Conservation (phyloP, 2,888 invertebrate genomes). For the Caradrina kadenii region DNA sequence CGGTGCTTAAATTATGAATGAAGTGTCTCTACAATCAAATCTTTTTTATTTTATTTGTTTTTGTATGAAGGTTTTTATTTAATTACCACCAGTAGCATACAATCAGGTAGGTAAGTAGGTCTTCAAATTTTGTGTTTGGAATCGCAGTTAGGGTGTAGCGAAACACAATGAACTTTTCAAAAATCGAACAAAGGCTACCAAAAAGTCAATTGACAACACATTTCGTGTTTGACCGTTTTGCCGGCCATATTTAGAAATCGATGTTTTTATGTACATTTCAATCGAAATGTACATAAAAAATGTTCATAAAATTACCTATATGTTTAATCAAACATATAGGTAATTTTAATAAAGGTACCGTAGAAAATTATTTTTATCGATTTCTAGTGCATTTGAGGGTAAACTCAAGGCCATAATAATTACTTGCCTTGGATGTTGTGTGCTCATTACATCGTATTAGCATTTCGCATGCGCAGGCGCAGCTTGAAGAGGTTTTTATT, state of each 20-base stretch:
- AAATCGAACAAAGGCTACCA: neutral
- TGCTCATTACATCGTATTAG: constrained; percentile 56
- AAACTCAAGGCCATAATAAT: constrained; percentile 53
- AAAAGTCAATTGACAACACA: constrained; percentile 1
- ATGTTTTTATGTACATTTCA: too few species aligned
- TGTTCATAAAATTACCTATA: too few species aligned
- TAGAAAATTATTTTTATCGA: constrained; percentile 21
- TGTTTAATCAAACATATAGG: too few species aligned
- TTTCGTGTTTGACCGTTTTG: neutral
- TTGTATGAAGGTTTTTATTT: neutral
- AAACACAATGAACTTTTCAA: neutral
- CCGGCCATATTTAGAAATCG: neutral
- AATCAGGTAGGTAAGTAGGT: too few species aligned
- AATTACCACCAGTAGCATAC: too few species aligned
- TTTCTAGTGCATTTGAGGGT: constrained; percentile 41
- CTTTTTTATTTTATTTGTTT: neutral
- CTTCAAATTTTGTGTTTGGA: too few species aligned
- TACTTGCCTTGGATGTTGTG: constrained; percentile 62
- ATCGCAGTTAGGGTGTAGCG: neutral
- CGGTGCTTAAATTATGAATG: constrained; percentile 37
- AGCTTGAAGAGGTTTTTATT: constrained; percentile 18
- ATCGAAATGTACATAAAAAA: too few species aligned
- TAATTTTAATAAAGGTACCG: too few species aligned
- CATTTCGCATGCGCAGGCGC: constrained; percentile 41
- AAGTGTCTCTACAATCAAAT: constrained; percentile 19